Evolutionary conservation across 92 coral and sea anemone species (phyloP).

Genomic region (Paramuricea clavata): DNA sequence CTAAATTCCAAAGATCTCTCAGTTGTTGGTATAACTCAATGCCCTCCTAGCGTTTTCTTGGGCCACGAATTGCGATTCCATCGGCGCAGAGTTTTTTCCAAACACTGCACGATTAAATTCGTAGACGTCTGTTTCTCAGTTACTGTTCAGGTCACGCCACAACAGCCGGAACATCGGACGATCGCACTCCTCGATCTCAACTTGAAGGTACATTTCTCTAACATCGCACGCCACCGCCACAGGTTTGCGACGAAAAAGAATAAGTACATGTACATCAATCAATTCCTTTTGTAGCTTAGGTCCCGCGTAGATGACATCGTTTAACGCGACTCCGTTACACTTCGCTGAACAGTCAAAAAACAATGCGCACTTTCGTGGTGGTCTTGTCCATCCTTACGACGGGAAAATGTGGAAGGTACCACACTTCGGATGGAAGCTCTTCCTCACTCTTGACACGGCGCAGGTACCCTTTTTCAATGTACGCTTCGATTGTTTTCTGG

Average conservation of each 20-base stretch:
- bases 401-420: constrained; percentile 41
- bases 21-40: constrained; percentile 60
- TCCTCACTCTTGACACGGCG: background rate
- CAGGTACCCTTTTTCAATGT: no score
- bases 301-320: constrained; percentile 68
- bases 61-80: constrained; percentile 16
- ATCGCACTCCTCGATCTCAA: constrained; percentile 51
- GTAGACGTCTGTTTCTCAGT: constrained; percentile 53
- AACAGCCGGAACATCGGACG: constrained; percentile 57
- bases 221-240: constrained; percentile 66
- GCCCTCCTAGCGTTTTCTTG: constrained; percentile 32
- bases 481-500: no score
- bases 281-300: constrained; percentile 65
- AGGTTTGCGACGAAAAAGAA: constrained; percentile 55
- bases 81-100: background rate
- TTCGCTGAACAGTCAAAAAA: constrained; percentile 68
- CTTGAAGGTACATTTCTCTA: constrained; percentile 64
- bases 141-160: constrained; percentile 45
- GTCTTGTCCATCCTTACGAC: constrained; percentile 31
- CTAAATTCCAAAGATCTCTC: constrained; percentile 20
- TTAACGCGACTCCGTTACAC: constrained; percentile 58
- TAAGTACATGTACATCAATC: constrained; percentile 69
- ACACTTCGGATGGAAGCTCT: background rate
- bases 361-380: constrained; percentile 36
- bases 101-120: constrained; percentile 49